phyloP scores from a whole-genome alignment of 30 jellyfish, hydroid and myxozoan genomes.

The Pseudorhiza aurosa region DNA sequence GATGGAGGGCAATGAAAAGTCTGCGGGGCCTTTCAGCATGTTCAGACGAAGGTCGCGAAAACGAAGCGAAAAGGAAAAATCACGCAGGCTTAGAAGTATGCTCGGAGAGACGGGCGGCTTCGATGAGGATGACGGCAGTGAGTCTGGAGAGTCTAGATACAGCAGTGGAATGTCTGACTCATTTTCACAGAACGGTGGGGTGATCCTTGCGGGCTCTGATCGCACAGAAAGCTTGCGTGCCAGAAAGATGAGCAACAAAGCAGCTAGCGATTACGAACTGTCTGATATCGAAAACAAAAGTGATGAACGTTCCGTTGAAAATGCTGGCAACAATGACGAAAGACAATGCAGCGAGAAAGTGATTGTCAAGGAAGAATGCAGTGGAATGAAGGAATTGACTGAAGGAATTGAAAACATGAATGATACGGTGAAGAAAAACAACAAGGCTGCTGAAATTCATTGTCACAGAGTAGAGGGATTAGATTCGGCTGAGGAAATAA shows the following conservation, averaged over 20 bases:
- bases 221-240: slow-evolving; percentile 4
- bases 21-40: slow-evolving; percentile 51
- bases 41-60: slow-evolving; percentile 23
- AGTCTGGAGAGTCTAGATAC: slow-evolving; percentile 28
- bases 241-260: neutral
- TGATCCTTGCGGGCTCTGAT: neutral
- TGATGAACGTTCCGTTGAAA: slow-evolving; percentile 11
- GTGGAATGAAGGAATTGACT: slow-evolving; percentile 46
- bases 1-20: slow-evolving; percentile 27
- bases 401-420: slow-evolving; percentile 60
- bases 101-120: slow-evolving; percentile 42
- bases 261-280: neutral
- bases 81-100: slow-evolving; percentile 36
- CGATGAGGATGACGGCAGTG: slow-evolving; percentile 27
- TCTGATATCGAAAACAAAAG: slow-evolving; percentile 14
- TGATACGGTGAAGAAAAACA: slow-evolving; percentile 11
- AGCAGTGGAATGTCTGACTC: slow-evolving; percentile 22
- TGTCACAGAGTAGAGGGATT: slow-evolving; percentile 18
- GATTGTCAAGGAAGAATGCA: slow-evolving; percentile 58
- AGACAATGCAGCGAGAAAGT: slow-evolving; percentile 22
- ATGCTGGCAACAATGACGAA: neutral
- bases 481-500: slow-evolving; percentile 43
- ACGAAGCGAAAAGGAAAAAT: slow-evolving; percentile 7
- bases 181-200: neutral
- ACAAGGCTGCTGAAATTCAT: neutral